These are phyloP conservation scores for Heliconius ethilla DNA, from an alignment of 2,888 invertebrate genomes.

Conservation along the genomic window DNA sequence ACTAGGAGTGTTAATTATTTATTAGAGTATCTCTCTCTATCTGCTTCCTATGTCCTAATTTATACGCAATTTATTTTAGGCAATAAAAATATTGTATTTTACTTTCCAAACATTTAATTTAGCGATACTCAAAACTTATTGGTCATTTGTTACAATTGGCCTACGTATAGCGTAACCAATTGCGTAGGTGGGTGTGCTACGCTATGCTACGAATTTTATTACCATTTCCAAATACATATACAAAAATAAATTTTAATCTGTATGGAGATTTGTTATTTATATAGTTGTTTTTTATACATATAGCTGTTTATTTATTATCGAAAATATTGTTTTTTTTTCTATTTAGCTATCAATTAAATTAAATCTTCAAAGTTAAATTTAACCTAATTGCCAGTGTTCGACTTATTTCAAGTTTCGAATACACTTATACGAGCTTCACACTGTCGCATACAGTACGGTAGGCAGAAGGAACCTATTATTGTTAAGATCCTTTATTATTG, in stretches of 20 bases:
- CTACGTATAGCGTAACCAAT: neutral
- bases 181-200: slow-evolving; percentile 28
- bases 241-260: neutral
- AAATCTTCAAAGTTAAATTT: too few relatives aligned
- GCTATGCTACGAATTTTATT: slow-evolving; percentile 24
- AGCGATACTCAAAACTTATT: neutral
- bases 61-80: neutral
- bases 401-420: too few relatives aligned
- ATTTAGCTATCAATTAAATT: too few relatives aligned
- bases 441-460: too few relatives aligned
- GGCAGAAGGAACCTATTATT: too few relatives aligned
- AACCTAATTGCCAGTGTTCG: too few relatives aligned
- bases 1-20: neutral
- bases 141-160: slow-evolving; percentile 6
- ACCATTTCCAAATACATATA: neutral
- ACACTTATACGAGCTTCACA: too few relatives aligned
- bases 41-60: neutral
- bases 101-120: neutral
- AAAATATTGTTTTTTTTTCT: too few relatives aligned
- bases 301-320: too few relatives aligned
- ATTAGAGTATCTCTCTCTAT: neutral
- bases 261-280: neutral
- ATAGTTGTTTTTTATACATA: too few relatives aligned
- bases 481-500: too few relatives aligned
- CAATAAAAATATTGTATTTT: neutral